Evolutionary conservation across 1,140 invertebrate species (phyloP).

Genomic region (Adoxophyes honmai): DNA sequence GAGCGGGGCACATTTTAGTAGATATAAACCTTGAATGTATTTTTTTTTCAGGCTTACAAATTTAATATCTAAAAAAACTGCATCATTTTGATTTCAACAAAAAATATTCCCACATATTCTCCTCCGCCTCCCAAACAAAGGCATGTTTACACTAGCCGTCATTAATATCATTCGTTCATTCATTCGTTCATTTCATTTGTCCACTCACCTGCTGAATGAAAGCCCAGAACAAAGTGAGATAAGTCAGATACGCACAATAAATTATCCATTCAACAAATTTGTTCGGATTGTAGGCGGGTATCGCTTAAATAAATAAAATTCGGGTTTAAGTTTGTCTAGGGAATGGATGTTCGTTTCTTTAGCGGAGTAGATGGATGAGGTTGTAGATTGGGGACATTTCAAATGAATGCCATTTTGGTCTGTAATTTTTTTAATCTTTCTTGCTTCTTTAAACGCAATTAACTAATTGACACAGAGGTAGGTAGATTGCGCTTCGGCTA

Average conservation of each 20-base stretch:
- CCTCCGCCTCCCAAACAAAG: constrained; percentile 38
- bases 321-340: constrained; percentile 25
- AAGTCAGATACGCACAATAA: constrained; percentile 51
- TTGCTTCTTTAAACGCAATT: too few relatives aligned
- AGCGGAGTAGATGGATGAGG: background rate
- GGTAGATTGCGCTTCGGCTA: too few relatives aligned
- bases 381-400: background rate
- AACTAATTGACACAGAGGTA: too few relatives aligned
- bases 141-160: constrained; percentile 53
- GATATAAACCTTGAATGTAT: too few relatives aligned
- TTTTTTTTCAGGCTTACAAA: too few relatives aligned
- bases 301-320: constrained; percentile 29
- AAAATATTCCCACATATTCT: constrained; percentile 16
- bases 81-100: background rate
- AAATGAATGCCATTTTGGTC: too few relatives aligned
- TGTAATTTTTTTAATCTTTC: too few relatives aligned
- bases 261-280: constrained; percentile 64
- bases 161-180: constrained; percentile 45
- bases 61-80: too few relatives aligned
- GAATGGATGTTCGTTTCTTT: constrained; percentile 11
- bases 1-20: too few relatives aligned
- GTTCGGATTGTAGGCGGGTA: constrained; percentile 59
- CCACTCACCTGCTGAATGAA: constrained; percentile 38
- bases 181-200: constrained; percentile 26
- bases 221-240: constrained; percentile 21